Conservation (phyloP, 2,113 vertebrate species). For the Poecile atricapillus region DNA sequence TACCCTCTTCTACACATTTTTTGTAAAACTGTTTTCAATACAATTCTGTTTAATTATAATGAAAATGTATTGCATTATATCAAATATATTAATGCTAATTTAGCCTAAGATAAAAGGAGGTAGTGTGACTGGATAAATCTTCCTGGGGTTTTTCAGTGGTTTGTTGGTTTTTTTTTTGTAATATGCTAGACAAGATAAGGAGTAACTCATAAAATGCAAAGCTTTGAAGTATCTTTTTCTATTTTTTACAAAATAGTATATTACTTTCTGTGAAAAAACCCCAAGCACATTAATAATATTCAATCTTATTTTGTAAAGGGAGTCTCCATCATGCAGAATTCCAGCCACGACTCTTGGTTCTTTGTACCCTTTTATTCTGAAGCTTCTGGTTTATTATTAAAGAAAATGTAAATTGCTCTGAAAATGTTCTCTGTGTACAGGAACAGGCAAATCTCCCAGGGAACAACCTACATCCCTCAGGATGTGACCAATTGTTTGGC, state of each 20-base stretch:
- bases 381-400: conserved; percentile 39
- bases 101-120: background rate
- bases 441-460: conserved; percentile 39
- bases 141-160: background rate
- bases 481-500: conserved; percentile 53
- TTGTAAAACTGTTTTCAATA: background rate
- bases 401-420: conserved; percentile 50
- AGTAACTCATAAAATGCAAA: background rate
- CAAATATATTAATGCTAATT: background rate
- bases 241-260: background rate
- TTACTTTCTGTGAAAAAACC: background rate
- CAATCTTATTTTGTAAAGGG: background rate
- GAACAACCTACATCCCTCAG: conserved; percentile 51
- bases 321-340: background rate
- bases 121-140: background rate
- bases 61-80: background rate
- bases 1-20: background rate
- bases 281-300: background rate
- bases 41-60: background rate
- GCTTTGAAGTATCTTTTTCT: background rate
- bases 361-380: conserved; percentile 44
- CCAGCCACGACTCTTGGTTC: background rate
- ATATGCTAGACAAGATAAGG: background rate
- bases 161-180: background rate
- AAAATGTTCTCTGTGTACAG: background rate